These are phyloP conservation scores for Philhelius pedissequus DNA, from an alignment of 2,888 invertebrate genomes.

Conservation along the genomic window DNA sequence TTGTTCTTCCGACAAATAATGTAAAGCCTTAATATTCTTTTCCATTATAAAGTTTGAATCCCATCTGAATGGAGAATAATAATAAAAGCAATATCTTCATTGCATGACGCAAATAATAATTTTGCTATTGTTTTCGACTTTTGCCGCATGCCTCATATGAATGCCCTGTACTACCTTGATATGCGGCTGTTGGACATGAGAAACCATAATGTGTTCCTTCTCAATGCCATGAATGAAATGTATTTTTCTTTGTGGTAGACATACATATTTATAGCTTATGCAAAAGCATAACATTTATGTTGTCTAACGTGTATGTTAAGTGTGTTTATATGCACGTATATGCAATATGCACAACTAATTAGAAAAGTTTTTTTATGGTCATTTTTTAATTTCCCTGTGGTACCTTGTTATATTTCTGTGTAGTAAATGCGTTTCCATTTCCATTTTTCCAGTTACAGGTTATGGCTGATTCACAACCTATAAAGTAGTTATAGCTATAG, in stretches of 20 bases:
- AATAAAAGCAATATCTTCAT: constrained; percentile 45
- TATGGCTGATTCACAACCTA: background rate
- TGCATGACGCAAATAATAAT: constrained; percentile 60
- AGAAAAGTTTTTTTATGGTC: constrained; percentile 58
- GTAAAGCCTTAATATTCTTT: background rate
- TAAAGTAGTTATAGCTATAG: background rate
- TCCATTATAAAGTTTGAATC: constrained; percentile 21
- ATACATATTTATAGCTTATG: constrained; percentile 50
- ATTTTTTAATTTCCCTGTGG: constrained; percentile 58
- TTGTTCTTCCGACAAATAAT: background rate
- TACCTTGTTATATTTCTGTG: background rate
- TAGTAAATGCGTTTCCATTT: constrained; percentile 1
- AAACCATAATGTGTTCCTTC: constrained; percentile 50
- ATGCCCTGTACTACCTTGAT: background rate
- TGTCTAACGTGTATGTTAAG: background rate
- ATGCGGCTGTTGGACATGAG: constrained; percentile 44
- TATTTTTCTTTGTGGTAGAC: background rate
- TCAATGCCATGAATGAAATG: background rate
- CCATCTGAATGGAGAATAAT: constrained; percentile 10
- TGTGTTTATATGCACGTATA: background rate
- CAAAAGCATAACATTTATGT: constrained; percentile 33
- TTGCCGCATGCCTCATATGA: background rate
- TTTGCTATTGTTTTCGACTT: constrained; percentile 31
- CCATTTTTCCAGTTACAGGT: constrained; percentile 22
- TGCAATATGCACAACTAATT: constrained; percentile 27